Evolutionary conservation across 2,113 vertebrate genomes (phyloP).

Genomic region (Peromyscus polionotus): DNA sequence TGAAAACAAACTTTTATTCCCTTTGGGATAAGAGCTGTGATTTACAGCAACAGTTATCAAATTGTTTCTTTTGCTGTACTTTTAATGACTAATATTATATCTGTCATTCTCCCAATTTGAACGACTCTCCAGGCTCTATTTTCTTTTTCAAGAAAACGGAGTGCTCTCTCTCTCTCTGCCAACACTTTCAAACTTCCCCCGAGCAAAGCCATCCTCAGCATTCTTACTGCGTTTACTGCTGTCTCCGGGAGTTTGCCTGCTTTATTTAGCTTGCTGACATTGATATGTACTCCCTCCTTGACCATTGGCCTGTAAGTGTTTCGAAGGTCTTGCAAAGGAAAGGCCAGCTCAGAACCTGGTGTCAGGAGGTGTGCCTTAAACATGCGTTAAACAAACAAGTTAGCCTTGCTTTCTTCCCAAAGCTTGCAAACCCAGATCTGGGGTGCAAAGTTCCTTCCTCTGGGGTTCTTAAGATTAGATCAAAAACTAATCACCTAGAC

Average conservation of each 20-base stretch:
- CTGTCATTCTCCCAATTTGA: not conserved
- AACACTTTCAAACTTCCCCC: not conserved
- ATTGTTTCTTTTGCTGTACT: not conserved
- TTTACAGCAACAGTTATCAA: not conserved
- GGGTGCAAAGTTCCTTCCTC: not conserved
- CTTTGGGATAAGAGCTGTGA: not conserved
- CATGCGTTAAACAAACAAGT: not conserved
- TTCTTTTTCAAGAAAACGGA: constrained; percentile 18
- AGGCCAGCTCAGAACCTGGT: not conserved
- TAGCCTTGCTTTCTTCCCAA: not conserved
- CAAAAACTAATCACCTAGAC: not conserved
- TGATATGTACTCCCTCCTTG: no score
- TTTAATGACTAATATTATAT: not conserved
- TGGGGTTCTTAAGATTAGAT: not conserved
- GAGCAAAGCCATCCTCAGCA: not conserved
- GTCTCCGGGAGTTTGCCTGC: not conserved
- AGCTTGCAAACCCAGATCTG: not conserved
- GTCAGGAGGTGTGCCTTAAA: not conserved
- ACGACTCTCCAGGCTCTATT: not conserved
- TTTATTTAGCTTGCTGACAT: constrained; percentile 12
- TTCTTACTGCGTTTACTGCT: not conserved
- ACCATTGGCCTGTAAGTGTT: not conserved
- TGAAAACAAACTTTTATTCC: not conserved
- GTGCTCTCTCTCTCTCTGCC: not conserved
- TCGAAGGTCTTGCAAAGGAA: not conserved